Evolutionary conservation across 35 echinoderm and acorn worm genomes (phyloP), one percentile per base, ranked within the genome.

Genomic region (Eucidaris tribuloides): DNA sequence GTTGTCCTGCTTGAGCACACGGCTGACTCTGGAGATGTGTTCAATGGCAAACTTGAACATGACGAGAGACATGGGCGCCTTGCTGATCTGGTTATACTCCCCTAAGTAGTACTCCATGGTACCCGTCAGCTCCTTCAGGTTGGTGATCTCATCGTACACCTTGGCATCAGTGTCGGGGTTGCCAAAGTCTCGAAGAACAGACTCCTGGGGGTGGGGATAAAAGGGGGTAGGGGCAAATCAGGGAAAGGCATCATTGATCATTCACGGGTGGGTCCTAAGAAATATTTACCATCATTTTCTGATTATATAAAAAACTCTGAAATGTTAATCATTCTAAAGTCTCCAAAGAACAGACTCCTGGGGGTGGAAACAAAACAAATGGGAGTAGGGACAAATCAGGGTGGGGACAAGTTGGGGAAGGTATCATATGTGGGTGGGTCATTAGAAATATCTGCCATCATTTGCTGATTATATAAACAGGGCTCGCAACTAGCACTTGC

Each of bases 21-120:
- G 86, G 34, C 91, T 89, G 45, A 99, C 90, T 65, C 90, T 61
- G 5, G 96, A 99, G 68, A 99, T 99, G 28, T 99, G 96, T 58
- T 99, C 96, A 61, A 99, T 99, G 58, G 96, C 96, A 93, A 99
- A 99, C 61, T 99, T 99, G 68, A 99, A 99, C 96, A 99, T 93
- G 70, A 99, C 96, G 5, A 99, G 82, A 46, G 86, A 90, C 94
- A 99, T 99, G 7, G 96, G 90, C 18, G 96, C 91, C 68, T 99
- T 99, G 37, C 96, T 99, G 48, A 99, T 88, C 71, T 85, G 76
- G 62, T 99, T 99, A 84, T 90, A 99, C 70, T 99, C 96, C 2
- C 81, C 65, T 32, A 99, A 49, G 79, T 93, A 99, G 7, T 59
- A 79, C 48, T 99, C 86, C 96, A 93, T 93, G 23, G 86, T 79